phyloP scores from a whole-genome alignment of 2,888 invertebrate genomes.

The Scaptomyza tumidula region DNA sequence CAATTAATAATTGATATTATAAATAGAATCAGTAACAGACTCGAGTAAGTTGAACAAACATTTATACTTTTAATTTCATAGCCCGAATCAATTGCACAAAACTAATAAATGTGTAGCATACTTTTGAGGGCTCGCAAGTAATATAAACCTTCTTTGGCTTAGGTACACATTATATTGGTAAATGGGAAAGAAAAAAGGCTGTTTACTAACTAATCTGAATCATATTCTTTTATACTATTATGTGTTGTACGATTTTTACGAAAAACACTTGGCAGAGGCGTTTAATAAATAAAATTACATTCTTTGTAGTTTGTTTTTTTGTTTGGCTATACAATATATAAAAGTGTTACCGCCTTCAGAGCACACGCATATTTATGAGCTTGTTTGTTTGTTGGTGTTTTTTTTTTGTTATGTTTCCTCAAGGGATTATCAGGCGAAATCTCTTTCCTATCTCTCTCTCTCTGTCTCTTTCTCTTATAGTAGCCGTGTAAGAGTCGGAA shows the following conservation, averaged over 20 bases:
- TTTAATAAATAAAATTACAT: conserved; percentile 8
- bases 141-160: neutral
- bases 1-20: neutral
- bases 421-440: conserved; percentile 42
- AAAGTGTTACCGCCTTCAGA: neutral
- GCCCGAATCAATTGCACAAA: no score
- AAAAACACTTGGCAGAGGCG: neutral
- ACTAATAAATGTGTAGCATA: conserved; percentile 1
- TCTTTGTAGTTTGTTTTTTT: conserved; percentile 1
- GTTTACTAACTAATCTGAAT: conserved; percentile 7
- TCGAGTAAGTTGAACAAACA: neutral
- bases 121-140: neutral
- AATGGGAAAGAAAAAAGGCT: neutral
- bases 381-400: conserved; percentile 36
- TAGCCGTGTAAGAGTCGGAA: conserved; percentile 24
- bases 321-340: conserved; percentile 1
- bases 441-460: neutral
- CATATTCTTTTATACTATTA: conserved; percentile 3
- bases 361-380: conserved; percentile 41
- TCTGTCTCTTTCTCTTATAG: neutral
- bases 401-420: conserved; percentile 38
- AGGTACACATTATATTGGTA: neutral
- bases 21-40: neutral
- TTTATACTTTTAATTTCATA: no score
- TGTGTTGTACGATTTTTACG: no score